A percentile compares a stretch with the other conserved stretches of the same genome.
These are phyloP conservation scores for Virgularia gustaviana DNA, from an alignment of 92 coral and sea anemone species.

Conservation along the genomic window DNA sequence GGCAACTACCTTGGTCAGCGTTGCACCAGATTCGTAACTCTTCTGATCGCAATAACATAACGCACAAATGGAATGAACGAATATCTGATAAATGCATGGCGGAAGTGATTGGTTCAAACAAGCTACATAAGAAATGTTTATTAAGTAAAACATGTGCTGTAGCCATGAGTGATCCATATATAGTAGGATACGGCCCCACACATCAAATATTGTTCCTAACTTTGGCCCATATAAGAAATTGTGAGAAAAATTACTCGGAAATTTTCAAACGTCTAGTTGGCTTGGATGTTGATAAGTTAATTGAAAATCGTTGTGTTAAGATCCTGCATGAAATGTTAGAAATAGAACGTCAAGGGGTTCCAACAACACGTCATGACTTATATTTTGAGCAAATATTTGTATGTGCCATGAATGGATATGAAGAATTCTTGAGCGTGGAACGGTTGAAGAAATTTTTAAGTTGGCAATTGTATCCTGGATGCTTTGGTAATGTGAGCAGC, in stretches of 20 bases:
- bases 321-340: constrained; percentile 3
- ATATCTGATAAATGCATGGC: constrained; percentile 20
- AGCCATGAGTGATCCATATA: constrained; percentile 3
- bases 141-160: not conserved
- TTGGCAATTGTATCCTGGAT: constrained; percentile 18
- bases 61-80: not conserved
- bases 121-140: constrained; percentile 2
- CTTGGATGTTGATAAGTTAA: not conserved
- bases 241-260: constrained; percentile 22
- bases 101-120: constrained; percentile 18
- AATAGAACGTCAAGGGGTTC: not conserved
- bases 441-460: not conserved
- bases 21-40: not conserved
- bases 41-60: not conserved
- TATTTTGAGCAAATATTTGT: constrained; percentile 29
- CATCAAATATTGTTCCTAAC: constrained; percentile 31
- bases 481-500: constrained; percentile 5
- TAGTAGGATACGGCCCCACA: constrained; percentile 11
- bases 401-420: constrained; percentile 29
- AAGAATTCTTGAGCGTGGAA: constrained; percentile 18
- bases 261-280: not conserved
- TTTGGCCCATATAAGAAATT: not conserved
- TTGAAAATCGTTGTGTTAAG: constrained; percentile 4
- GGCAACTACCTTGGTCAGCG: not conserved
- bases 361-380: not conserved